Evolutionary conservation across 2,113 vertebrate genomes (phyloP).

Genomic region (Paralichthys olivaceus): DNA sequence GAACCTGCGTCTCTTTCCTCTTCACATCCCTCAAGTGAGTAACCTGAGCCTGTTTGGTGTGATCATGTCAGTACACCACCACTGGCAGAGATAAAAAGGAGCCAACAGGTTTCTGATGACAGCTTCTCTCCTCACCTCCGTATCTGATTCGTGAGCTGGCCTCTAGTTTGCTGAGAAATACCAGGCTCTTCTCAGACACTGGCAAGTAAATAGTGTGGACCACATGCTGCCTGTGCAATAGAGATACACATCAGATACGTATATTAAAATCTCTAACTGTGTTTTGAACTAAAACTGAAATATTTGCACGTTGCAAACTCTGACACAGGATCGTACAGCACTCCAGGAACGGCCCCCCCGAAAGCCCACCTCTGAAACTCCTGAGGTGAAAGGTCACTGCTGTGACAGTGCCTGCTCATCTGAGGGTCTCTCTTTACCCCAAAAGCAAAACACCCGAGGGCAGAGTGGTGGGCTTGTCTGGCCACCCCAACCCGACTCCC

Average conservation of each 20-base stretch:
- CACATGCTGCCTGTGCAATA: slow-evolving; percentile 30
- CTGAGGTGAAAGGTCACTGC: slow-evolving; percentile 73
- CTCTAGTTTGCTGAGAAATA: slow-evolving; percentile 29
- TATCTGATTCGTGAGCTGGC: slow-evolving; percentile 39
- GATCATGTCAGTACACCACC: slow-evolving; percentile 52
- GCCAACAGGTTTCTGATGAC: slow-evolving; percentile 66
- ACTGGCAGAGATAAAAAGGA: slow-evolving; percentile 50
- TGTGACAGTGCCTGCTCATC: slow-evolving; percentile 77
- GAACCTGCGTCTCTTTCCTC: slow-evolving; percentile 12
- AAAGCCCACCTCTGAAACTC: slow-evolving; percentile 67
- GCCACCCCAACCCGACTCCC: slow-evolving; percentile 72
- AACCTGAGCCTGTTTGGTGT: slow-evolving; percentile 36
- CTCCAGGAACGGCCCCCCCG: slow-evolving; percentile 48
- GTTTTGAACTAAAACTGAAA: slow-evolving; percentile 53
- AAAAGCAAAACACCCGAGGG: slow-evolving; percentile 77
- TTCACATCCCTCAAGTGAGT: neutral
- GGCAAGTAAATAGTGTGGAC: slow-evolving; percentile 36
- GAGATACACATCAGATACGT: slow-evolving; percentile 26
- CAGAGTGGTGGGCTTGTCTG: slow-evolving; percentile 64
- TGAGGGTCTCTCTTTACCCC: slow-evolving; percentile 68
- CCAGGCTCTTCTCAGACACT: slow-evolving; percentile 24
- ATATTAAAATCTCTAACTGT: slow-evolving; percentile 61
- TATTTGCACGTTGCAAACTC: slow-evolving; percentile 33
- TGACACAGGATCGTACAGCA: slow-evolving; percentile 36
- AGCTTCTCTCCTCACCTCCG: slow-evolving; percentile 67